phyloP scores from a whole-genome alignment of 2,888 invertebrate species.

The Nemoura dubitans region DNA sequence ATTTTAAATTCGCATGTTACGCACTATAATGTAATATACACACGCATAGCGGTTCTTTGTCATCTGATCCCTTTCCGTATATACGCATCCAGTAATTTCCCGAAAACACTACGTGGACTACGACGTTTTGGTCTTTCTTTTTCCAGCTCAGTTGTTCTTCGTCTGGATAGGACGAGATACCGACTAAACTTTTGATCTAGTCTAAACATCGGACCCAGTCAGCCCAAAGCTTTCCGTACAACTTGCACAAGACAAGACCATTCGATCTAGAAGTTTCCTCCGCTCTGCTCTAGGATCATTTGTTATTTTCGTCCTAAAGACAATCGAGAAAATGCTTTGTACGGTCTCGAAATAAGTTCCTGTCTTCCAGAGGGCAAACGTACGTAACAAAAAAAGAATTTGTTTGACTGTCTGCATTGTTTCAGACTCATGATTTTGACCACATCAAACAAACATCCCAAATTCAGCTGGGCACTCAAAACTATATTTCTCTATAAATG shows the following conservation, averaged over 20 bases:
- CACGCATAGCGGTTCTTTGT: not conserved
- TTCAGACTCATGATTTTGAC: too few relatives aligned
- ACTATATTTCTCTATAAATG: too few relatives aligned
- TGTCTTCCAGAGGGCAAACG: too few relatives aligned
- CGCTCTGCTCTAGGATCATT: not conserved
- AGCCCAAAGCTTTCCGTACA: too few relatives aligned
- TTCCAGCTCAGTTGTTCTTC: not conserved
- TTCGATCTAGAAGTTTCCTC: not conserved
- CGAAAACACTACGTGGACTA: not conserved
- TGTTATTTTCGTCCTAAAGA: too few relatives aligned
- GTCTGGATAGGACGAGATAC: constrained; percentile 7
- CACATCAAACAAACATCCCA: too few relatives aligned
- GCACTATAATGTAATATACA: too few relatives aligned
- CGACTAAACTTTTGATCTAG: not conserved
- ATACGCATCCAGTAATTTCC: not conserved
- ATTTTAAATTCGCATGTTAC: not conserved
- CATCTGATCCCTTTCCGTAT: not conserved
- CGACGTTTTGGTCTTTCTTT: not conserved
- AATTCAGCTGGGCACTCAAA: too few relatives aligned
- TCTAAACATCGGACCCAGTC: not conserved
- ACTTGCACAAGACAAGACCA: not conserved
- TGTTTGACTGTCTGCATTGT: too few relatives aligned
- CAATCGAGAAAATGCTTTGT: too few relatives aligned
- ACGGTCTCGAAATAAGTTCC: too few relatives aligned
- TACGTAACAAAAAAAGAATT: too few relatives aligned